phyloP scores from a whole-genome alignment of 2,797 vertebrate species.

The Pogonophryne albipinna region DNA sequence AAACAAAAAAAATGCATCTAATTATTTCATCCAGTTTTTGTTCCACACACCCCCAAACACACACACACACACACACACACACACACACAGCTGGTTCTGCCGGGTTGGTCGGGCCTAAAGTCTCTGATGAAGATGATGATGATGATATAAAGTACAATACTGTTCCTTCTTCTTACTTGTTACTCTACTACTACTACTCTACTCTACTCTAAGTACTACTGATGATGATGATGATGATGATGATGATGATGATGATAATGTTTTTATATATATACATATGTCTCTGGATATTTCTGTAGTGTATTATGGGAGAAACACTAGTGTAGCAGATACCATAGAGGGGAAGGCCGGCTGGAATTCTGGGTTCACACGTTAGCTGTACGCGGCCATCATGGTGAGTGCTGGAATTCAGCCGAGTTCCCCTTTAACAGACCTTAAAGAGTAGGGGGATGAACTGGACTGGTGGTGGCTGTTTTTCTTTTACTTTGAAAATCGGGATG shows the following conservation, averaged over 20 bases:
- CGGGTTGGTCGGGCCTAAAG: slow-evolving; percentile 69
- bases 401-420: slow-evolving; percentile 68
- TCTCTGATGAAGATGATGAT: slow-evolving; percentile 59
- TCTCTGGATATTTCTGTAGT: slow-evolving; percentile 84
- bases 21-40: slow-evolving; percentile 17
- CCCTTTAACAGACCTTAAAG: slow-evolving; percentile 72
- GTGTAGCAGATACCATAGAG: slow-evolving; percentile 83
- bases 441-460: slow-evolving; percentile 64
- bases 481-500: slow-evolving; percentile 48
- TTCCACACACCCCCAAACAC: background rate
- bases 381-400: slow-evolving; percentile 68
- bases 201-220: slow-evolving; percentile 84
- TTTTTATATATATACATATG: slow-evolving; percentile 82
- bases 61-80: slow-evolving; percentile 4
- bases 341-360: slow-evolving; percentile 62
- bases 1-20: slow-evolving; percentile 36
- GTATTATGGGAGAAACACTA: slow-evolving; percentile 86
- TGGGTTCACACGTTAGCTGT: slow-evolving; percentile 60
- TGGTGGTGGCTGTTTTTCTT: slow-evolving; percentile 66
- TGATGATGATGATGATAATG: slow-evolving; percentile 78
- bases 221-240: slow-evolving; percentile 78
- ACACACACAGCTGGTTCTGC: slow-evolving; percentile 62
- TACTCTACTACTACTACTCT: slow-evolving; percentile 88
- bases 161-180: slow-evolving; percentile 88
- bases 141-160: slow-evolving; percentile 84